Conservation (phyloP, 2,113 vertebrate species). For the Oxyura jamaicensis region DNA sequence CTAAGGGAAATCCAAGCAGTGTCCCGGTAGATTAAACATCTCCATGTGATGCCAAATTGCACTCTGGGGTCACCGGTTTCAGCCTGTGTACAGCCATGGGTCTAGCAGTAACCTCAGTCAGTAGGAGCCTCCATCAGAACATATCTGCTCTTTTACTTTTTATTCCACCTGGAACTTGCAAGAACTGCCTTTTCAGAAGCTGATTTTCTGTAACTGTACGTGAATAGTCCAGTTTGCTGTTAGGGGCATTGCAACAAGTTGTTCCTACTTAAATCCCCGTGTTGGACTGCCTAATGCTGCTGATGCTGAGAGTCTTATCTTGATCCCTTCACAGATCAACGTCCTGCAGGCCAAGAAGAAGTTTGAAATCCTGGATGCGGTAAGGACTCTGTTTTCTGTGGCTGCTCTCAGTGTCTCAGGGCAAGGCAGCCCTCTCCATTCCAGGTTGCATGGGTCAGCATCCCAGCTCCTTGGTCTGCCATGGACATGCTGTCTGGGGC, state of each 20-base stretch:
- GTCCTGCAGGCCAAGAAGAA: constrained; percentile 99
- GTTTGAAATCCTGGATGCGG: constrained; percentile 96
- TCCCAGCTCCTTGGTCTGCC: not conserved
- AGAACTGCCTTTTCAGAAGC: not conserved
- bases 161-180: not conserved
- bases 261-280: not conserved
- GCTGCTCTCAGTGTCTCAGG: not conserved
- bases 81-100: not conserved
- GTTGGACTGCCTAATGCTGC: not conserved
- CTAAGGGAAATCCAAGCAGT: not conserved
- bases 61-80: not conserved
- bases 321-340: constrained; percentile 84
- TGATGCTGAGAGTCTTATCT: not conserved
- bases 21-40: not conserved
- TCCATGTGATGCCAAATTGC: not conserved
- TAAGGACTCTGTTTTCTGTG: constrained; percentile 71
- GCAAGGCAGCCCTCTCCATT: not conserved
- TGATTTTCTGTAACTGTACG: not conserved
- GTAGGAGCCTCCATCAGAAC: not conserved
- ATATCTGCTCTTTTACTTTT: not conserved
- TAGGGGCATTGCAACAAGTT: not conserved
- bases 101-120: not conserved
- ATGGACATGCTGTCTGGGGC: not conserved
- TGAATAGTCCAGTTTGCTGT: not conserved
- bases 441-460: not conserved